Base-by-base conservation (phyloP, 2,888 invertebrate species). In the Sepioteuthis lessoniana region DNA sequence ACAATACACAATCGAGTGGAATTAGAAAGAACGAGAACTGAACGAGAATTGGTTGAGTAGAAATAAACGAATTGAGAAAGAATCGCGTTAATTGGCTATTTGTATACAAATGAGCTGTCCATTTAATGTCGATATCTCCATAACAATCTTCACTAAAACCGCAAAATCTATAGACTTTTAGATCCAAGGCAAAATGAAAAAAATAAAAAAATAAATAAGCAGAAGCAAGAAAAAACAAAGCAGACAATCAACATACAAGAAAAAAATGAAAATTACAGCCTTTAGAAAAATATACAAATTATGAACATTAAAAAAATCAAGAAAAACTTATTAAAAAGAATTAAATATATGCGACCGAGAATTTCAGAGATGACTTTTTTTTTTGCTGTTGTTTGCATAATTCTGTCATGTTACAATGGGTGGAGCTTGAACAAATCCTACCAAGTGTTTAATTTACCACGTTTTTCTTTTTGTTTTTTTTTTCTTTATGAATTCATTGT, bases 91-190 rank as follows among this genome's bases (percentile, higher is more conserved):
- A 76, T 76, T 76, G 31, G 8, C 76, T 76, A 76, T 76, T 76
- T n/a, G 31, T 76, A 76, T n/a, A 76, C 76, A 76, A 76, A 76
- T 76, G 76, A 76, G 76, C 8, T 76, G 76, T n/a, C 76, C n/a
- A 31, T 76, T 76, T 76, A 76, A 76, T 76, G 76, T n/a, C n/a
- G 13, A 10, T 5, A 76, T 76, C 76, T 76, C 76, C 76, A 76
- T 76, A 76, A 76, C 76, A 76, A 76, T 76, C 76, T n/a, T 31
- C 76, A 76, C 76, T 76, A 76, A 76, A 31, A n/a, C 76, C 16
- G n/a, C 76, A n/a, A 76, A 76, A 76, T 76, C 76, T 76, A 76
- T 76, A 31, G 76, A 76, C 76, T 31, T 76, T 76, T n/a, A 76
- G 10, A 76, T 76, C 76, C n/a, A n/a, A 76, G 10, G n/a, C 5